Evolutionary conservation across 1,140 invertebrate genomes (phyloP), one percentile per base, ranked within the genome.

Genomic region (Paralvinella palmiformis): DNA sequence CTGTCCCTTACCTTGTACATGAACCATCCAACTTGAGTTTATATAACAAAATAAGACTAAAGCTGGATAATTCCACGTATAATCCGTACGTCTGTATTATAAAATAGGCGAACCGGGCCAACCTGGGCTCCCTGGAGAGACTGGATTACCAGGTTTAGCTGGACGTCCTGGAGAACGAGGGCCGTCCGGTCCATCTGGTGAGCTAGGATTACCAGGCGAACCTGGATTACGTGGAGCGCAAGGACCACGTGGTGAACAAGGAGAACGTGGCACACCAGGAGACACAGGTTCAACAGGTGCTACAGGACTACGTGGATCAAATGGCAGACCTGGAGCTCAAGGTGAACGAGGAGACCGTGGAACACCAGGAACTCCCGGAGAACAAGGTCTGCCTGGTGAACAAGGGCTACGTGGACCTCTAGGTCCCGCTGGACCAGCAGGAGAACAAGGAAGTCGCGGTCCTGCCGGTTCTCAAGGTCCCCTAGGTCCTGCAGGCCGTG

Each of bases 151-250:
- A 20, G 74, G 74, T 22, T 67, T 71, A 29, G 64, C 72, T 22
- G 78, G 78, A 60, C 55, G 69, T 6, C 75, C 77, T 59, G 78
- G 78, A 35, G 62, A 68, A 17, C 27, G 69, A 44, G 78, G 78
- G 24, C 67, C 71, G 6, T 50, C 64, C 24, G 78, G 78, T 57
- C 35, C 59, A 7, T 13, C 64, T n/a, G n/a, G n/a, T n/a, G n/a
- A n/a, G n/a, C n/a, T n/a, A n/a, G n/a, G n/a, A n/a, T n/a, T n/a
- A n/a, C n/a, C n/a, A 24, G 64, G 64, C 15, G 2, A 35, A 10
- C 20, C 59, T 36, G 64, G 90, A 53, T 79, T 84, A 50, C 85
- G 88, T 20, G 89, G 89, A 7, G 76, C 83, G n/a, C 82, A 86
- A 41, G 64, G 63, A 22, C 56, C 45, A n/a, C 57, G 52, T 41